A percentile compares a stretch with the other conserved stretches of the same genome.
phyloP scores from a whole-genome alignment of 2,797 vertebrate genomes.

The Oryzias dopingdopingensis region DNA sequence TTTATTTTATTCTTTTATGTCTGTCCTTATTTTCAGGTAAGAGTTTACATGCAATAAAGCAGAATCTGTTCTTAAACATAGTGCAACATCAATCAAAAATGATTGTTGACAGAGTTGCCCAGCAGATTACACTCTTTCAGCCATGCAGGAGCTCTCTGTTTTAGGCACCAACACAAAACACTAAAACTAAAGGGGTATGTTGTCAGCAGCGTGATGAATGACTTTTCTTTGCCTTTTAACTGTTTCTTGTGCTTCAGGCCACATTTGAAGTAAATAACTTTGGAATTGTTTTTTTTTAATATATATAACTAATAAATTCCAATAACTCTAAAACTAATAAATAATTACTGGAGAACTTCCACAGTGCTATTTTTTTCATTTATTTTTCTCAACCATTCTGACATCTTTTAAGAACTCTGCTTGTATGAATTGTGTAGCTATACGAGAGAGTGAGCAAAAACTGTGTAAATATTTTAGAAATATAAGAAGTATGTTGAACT shows the following conservation, averaged over 20 bases:
- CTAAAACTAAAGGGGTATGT: slow-evolving; percentile 18
- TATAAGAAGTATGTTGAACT: background rate
- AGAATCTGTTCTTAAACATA: slow-evolving; percentile 65
- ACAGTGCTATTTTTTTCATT: background rate
- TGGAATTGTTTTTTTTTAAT: background rate
- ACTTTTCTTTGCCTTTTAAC: background rate
- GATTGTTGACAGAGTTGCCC: slow-evolving; percentile 73
- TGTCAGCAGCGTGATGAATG: slow-evolving; percentile 1
- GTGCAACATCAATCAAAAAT: slow-evolving; percentile 70
- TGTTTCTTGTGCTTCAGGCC: background rate
- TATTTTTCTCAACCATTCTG: background rate
- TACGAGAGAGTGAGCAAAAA: too few relatives aligned
- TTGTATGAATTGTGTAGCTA: too few relatives aligned
- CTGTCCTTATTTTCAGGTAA: slow-evolving; percentile 35
- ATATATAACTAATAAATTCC: too few relatives aligned
- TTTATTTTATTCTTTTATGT: background rate
- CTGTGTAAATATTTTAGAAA: too few relatives aligned
- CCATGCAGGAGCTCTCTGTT: slow-evolving; percentile 52
- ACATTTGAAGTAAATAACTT: slow-evolving; percentile 3
- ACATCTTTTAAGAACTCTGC: background rate
- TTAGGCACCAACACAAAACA: slow-evolving; percentile 40
- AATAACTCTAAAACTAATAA: too few relatives aligned
- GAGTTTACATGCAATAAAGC: slow-evolving; percentile 59
- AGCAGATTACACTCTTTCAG: slow-evolving; percentile 57
- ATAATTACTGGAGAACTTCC: too few relatives aligned